Percentiles rank a stretch among this genome's conserved stretches.
phyloP scores from a whole-genome alignment of 2,797 vertebrate genomes.

The Halcyon chelicuti region DNA sequence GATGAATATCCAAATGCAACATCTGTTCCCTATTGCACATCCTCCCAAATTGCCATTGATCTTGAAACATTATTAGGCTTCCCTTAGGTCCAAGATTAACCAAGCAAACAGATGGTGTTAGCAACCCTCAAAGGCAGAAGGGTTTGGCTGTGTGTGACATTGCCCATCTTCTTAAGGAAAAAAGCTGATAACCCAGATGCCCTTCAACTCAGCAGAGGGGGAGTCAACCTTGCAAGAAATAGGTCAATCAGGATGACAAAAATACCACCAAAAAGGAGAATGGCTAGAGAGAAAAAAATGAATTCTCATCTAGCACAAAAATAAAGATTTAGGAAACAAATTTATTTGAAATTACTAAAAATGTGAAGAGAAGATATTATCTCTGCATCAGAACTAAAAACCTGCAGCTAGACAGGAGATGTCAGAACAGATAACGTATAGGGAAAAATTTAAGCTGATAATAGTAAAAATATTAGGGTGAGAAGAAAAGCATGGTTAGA shows the following conservation, averaged over 20 bases:
- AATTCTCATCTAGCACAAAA: not conserved
- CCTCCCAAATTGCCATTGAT: not conserved
- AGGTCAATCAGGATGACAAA: not conserved
- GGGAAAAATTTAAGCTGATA: not conserved
- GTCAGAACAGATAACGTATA: not conserved
- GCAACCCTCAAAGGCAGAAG: not conserved
- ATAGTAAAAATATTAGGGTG: not conserved
- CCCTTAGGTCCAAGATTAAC: conserved; percentile 1
- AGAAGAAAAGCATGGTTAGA: not conserved
- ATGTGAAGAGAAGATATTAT: not conserved
- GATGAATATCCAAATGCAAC: not conserved
- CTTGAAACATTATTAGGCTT: not conserved
- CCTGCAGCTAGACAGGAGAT: not conserved
- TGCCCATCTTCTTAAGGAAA: not conserved
- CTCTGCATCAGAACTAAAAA: not conserved
- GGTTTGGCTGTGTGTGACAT: not conserved
- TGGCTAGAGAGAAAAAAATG: not conserved
- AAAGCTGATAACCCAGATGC: not conserved
- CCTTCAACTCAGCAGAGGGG: not conserved
- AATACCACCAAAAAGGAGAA: not conserved
- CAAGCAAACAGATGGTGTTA: not conserved
- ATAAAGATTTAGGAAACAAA: not conserved
- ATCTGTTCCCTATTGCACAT: conserved; percentile 44
- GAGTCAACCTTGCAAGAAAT: not conserved
- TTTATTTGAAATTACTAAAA: not conserved